phyloP scores from a whole-genome alignment of 2,113 vertebrate species.

The Boulengerochromis microlepis region DNA sequence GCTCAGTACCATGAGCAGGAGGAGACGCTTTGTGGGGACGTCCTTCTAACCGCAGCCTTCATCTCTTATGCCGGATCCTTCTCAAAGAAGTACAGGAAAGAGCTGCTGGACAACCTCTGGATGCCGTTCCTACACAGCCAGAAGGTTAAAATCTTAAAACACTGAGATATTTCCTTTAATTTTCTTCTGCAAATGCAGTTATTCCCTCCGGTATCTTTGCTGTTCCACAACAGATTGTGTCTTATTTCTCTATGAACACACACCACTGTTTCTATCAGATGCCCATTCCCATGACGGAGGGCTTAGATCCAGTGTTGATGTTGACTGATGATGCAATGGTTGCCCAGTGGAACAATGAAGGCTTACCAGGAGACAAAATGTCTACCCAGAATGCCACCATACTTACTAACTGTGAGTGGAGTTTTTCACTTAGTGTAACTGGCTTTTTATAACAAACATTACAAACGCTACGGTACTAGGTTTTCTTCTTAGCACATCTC shows the following conservation, averaged over 20 bases:
- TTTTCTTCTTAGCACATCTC: not conserved
- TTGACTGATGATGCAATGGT: conserved; percentile 67
- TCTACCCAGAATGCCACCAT: conserved; percentile 73
- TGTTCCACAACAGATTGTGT: not conserved
- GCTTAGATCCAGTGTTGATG: conserved; percentile 70
- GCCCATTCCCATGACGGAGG: conserved; percentile 68
- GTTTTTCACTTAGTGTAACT: not conserved
- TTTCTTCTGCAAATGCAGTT: not conserved
- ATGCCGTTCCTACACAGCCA: conserved; percentile 63
- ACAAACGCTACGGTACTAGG: fast-evolving
- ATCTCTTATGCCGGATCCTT: conserved; percentile 73
- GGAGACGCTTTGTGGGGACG: conserved; percentile 67
- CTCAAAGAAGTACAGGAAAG: conserved; percentile 62
- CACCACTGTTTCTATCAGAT: conserved; percentile 35
- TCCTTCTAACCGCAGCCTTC: conserved; percentile 71
- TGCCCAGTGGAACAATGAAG: conserved; percentile 76
- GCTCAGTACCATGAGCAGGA: conserved; percentile 73
- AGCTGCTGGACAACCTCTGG: conserved; percentile 69
- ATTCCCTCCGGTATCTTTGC: not conserved
- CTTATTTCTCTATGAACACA: not conserved
- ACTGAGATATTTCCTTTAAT: not conserved
- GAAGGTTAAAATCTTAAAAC: conserved; percentile 43
- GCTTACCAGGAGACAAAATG: conserved; percentile 69
- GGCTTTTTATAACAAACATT: not conserved
- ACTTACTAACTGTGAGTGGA: conserved; percentile 63